Conservation (phyloP, 2,797 vertebrate genomes). For the Calcarius lapponicus region DNA sequence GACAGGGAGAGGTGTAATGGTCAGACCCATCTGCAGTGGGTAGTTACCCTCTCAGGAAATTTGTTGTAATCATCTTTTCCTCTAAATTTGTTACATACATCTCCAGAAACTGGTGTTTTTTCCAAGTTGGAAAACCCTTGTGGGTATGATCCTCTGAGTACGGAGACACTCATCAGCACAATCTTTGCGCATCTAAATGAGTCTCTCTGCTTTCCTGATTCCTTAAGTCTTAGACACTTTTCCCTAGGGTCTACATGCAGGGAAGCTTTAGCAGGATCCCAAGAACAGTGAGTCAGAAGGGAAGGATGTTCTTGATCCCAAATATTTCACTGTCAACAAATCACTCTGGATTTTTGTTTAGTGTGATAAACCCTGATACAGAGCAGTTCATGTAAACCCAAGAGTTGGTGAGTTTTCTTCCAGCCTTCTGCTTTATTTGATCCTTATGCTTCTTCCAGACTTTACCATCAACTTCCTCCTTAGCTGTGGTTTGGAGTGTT, state of each 20-base stretch:
- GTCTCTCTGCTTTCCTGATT: background rate
- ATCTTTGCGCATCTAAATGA: background rate
- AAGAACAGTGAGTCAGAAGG: background rate
- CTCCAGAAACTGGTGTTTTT: background rate
- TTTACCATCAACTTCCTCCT: background rate
- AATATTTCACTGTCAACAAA: background rate
- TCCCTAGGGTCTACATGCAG: background rate
- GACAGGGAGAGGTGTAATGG: background rate
- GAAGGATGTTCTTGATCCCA: background rate
- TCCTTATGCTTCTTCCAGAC: background rate
- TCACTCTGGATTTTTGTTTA: background rate
- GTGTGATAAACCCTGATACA: background rate
- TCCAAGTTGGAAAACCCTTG: background rate
- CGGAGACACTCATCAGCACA: background rate
- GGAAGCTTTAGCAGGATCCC: background rate
- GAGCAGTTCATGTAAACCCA: accelerated
- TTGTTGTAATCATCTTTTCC: background rate
- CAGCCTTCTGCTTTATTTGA: background rate
- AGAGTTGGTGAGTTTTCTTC: background rate
- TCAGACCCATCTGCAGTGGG: background rate
- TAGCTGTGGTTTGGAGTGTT: background rate
- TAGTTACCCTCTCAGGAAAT: background rate
- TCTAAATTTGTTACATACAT: background rate
- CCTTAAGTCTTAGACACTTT: background rate
- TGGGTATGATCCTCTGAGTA: background rate